Conservation (phyloP, 2,113 vertebrate species). For the Rhinoptilus africanus region DNA sequence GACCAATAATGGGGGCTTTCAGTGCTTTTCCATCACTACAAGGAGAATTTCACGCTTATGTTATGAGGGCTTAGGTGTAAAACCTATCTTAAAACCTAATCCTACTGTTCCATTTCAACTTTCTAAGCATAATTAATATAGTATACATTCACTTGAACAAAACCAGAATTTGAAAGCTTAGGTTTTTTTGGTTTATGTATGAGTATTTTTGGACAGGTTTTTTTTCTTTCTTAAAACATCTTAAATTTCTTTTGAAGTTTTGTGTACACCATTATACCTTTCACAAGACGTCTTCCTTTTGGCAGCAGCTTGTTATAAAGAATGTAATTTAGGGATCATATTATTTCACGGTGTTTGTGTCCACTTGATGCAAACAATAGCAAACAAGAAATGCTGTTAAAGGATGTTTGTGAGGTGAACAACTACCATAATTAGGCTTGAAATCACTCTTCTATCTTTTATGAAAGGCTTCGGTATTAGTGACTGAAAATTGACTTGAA, state of each 20-base stretch:
- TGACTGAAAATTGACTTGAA: background rate
- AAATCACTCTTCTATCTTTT: background rate
- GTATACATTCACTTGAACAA: background rate
- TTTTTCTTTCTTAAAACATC: background rate
- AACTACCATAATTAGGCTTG: background rate
- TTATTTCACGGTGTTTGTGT: background rate
- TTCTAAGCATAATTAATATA: background rate
- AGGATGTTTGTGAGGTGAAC: background rate
- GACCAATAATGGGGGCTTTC: background rate
- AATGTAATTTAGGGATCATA: background rate
- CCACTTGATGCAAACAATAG: background rate
- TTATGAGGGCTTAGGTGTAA: background rate
- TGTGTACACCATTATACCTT: background rate
- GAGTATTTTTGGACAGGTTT: background rate
- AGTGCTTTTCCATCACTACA: background rate
- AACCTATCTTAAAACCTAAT: background rate
- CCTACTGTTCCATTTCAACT: background rate
- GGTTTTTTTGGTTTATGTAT: background rate
- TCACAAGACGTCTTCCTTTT: background rate
- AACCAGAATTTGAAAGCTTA: background rate
- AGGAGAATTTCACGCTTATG: fast-evolving
- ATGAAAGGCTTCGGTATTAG: background rate
- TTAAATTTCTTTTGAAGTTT: background rate
- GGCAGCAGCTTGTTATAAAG: background rate
- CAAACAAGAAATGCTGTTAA: background rate